phyloP scores from a whole-genome alignment of 2,888 invertebrate species.

The Lottia gigantea region DNA sequence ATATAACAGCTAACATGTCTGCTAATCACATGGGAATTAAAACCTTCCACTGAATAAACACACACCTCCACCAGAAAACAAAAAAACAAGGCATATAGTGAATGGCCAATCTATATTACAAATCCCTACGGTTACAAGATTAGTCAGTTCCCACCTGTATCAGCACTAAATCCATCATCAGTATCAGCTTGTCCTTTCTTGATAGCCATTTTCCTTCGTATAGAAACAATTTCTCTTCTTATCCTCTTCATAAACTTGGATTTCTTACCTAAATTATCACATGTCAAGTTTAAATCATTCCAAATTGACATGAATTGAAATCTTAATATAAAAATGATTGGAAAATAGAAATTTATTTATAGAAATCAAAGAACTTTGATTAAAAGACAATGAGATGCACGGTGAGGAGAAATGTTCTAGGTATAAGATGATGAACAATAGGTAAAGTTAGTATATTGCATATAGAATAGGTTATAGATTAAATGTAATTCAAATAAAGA shows the following conservation, averaged over 20 bases:
- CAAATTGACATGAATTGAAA: not conserved
- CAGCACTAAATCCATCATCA: constrained; percentile 41
- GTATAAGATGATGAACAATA: too few species aligned
- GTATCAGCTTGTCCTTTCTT: constrained; percentile 54
- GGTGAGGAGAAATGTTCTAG: too few species aligned
- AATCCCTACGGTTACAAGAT: too few species aligned
- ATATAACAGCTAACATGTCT: constrained; percentile 16
- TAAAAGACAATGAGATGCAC: too few species aligned
- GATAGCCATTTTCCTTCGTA: constrained; percentile 64
- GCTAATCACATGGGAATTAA: too few species aligned
- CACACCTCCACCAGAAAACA: constrained; percentile 17
- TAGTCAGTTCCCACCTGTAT: constrained; percentile 45
- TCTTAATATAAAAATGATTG: not conserved
- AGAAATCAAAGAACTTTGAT: too few species aligned
- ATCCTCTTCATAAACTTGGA: constrained; percentile 63
- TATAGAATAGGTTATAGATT: too few species aligned
- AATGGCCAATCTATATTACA: too few species aligned
- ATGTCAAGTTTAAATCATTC: not conserved
- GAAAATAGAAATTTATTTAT: not conserved
- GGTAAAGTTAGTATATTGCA: too few species aligned
- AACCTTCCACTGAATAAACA: too few species aligned
- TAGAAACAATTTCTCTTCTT: constrained; percentile 72
- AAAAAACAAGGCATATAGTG: too few species aligned
- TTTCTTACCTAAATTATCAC: constrained; percentile 46
- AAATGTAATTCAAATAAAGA: too few species aligned